Evolutionary conservation across 1,140 invertebrate species (phyloP).

Genomic region (Protaetia brevitarsis): DNA sequence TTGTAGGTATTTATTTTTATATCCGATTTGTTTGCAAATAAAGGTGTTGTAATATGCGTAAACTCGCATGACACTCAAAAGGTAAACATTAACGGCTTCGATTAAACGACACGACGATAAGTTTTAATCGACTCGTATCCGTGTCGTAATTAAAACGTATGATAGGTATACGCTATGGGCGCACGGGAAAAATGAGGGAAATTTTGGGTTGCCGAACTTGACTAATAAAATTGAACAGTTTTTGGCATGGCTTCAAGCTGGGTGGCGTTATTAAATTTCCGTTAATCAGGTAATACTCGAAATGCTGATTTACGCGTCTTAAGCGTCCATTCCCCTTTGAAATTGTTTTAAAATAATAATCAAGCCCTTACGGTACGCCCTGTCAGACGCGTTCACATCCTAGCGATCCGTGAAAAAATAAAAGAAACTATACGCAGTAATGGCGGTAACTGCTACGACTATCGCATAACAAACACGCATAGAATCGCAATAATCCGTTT

Average conservation of each 20-base stretch:
- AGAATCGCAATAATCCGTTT: not conserved
- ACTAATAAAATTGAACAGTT: conserved; percentile 30
- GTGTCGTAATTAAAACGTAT: too few relatives aligned
- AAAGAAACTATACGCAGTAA: conserved; percentile 17
- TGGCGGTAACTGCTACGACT: conserved; percentile 16
- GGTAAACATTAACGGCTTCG: too few relatives aligned
- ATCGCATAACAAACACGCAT: conserved; percentile 12
- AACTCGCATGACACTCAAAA: not conserved
- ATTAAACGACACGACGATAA: too few relatives aligned
- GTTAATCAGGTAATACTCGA: conserved; percentile 19
- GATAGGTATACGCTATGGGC: not conserved
- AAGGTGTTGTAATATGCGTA: not conserved
- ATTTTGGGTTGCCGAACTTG: conserved; percentile 24
- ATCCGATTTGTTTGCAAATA: not conserved
- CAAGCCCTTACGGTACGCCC: too few relatives aligned
- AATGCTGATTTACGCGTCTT: too few relatives aligned
- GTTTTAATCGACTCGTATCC: too few relatives aligned
- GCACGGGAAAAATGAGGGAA: conserved; percentile 6
- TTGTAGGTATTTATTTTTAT: not conserved
- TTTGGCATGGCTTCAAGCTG: conserved; percentile 26
- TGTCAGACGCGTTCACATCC: too few relatives aligned
- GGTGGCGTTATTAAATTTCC: conserved; percentile 19
- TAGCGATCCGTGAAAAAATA: conserved; percentile 3
- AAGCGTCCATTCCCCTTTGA: too few relatives aligned
- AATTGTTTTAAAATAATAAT: too few relatives aligned